Conservation (phyloP, 1,140 invertebrate species). For the Ceratina australensis region DNA sequence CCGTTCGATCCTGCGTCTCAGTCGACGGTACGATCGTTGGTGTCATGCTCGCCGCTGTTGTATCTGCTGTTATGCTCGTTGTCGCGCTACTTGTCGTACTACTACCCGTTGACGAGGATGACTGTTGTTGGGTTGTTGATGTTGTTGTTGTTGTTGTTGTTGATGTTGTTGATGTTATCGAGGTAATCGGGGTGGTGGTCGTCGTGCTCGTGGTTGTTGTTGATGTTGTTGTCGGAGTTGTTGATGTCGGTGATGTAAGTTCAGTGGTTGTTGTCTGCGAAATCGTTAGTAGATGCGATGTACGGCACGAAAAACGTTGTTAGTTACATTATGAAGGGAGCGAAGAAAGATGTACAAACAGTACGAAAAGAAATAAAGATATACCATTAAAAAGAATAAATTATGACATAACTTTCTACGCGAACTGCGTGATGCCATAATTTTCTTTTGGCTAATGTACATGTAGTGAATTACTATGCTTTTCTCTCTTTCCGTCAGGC, state of each 20-base stretch:
- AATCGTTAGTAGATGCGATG: conserved; percentile 78
- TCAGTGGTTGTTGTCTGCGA: conserved; percentile 73
- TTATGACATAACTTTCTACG: neutral
- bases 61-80: conserved; percentile 53
- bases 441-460: neutral
- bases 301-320: conserved; percentile 73
- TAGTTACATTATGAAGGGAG: conserved; percentile 72
- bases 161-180: too few relatives aligned
- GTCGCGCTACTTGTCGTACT: conserved; percentile 60
- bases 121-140: conserved; percentile 62
- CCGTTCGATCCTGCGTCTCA: conserved; percentile 40
- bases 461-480: neutral
- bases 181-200: conserved; percentile 50
- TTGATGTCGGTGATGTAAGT: conserved; percentile 64
- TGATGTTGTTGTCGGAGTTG: conserved; percentile 59
- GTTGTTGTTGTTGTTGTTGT: conserved; percentile 59
- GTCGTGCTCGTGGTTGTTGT: conserved; percentile 55
- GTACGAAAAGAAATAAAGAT: too few relatives aligned
- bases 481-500: conserved; percentile 13
- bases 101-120: conserved; percentile 61
- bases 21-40: conserved; percentile 57
- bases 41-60: conserved; percentile 45
- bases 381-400: neutral
- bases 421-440: too few relatives aligned
- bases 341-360: conserved; percentile 40